Percentiles rank a stretch among this genome's conserved stretches.
These are phyloP conservation scores for Polylopha cassiicola DNA, from an alignment of 2,888 invertebrate species.

Conservation along the genomic window DNA sequence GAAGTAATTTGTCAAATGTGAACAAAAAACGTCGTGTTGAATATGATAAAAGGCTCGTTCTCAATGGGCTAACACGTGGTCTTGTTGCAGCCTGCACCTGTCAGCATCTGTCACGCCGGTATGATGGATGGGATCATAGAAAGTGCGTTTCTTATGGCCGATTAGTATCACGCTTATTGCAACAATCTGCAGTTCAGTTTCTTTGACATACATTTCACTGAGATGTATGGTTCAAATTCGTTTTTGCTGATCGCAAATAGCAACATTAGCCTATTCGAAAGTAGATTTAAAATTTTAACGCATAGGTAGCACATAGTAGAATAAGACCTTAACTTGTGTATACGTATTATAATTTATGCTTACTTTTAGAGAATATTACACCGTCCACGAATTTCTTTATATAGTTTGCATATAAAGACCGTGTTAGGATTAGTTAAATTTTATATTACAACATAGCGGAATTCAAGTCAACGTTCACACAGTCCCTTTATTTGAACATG, in stretches of 20 bases:
- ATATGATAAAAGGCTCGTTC: too few relatives aligned
- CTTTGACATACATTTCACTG: slow-evolving; percentile 26
- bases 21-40: neutral
- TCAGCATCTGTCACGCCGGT: slow-evolving; percentile 44
- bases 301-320: slow-evolving; percentile 4
- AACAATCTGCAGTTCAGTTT: slow-evolving; percentile 25
- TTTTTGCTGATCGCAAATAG: slow-evolving; percentile 23
- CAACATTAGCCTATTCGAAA: slow-evolving; percentile 17
- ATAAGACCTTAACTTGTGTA: too few relatives aligned
- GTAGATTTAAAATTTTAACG: neutral
- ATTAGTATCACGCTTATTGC: slow-evolving; percentile 26
- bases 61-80: slow-evolving; percentile 25
- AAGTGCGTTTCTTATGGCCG: slow-evolving; percentile 26
- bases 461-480: neutral
- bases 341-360: too few relatives aligned
- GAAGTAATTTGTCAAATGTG: neutral
- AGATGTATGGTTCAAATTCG: slow-evolving; percentile 23
- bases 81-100: slow-evolving; percentile 45
- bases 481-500: slow-evolving; percentile 1
- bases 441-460: too few relatives aligned
- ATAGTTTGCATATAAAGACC: too few relatives aligned
- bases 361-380: too few relatives aligned
- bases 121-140: slow-evolving; percentile 38
- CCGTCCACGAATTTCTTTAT: too few relatives aligned
- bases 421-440: too few relatives aligned